These are phyloP conservation scores for Gila orcuttii DNA, from an alignment of 2,113 vertebrate species.

Conservation along the genomic window DNA sequence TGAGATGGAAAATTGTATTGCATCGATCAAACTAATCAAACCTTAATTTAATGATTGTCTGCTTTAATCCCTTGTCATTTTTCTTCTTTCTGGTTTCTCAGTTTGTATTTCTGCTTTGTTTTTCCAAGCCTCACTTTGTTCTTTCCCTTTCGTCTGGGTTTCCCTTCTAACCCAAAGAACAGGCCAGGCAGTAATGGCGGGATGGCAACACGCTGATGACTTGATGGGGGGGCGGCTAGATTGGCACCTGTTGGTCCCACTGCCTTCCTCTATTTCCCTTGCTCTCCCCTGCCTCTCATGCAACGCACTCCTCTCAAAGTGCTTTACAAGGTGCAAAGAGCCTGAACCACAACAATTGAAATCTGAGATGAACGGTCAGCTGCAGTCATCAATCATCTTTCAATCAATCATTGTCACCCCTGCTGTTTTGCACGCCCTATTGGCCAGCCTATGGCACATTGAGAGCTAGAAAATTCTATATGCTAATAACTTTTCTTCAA, in stretches of 20 bases:
- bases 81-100: not conserved
- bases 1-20: not conserved
- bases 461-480: not conserved
- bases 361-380: conserved; percentile 73
- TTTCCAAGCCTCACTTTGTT: conserved; percentile 16
- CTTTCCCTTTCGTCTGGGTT: not conserved
- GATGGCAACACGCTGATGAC: conserved; percentile 13
- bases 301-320: conserved; percentile 63
- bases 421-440: not conserved
- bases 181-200: conserved; percentile 11
- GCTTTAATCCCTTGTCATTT: not conserved
- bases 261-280: conserved; percentile 44
- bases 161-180: conserved; percentile 16
- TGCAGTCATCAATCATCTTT: conserved; percentile 76
- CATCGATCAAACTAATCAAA: not conserved
- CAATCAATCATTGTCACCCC: conserved; percentile 74
- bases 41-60: not conserved
- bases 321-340: conserved; percentile 81
- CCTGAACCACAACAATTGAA: conserved; percentile 74
- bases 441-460: conserved; percentile 55
- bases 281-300: conserved; percentile 15
- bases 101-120: conserved; percentile 3
- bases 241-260: conserved; percentile 70
- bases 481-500: not conserved
- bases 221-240: conserved; percentile 23